phyloP scores from a whole-genome alignment of 2,888 invertebrate genomes.

The Metopia argyrocephala region DNA sequence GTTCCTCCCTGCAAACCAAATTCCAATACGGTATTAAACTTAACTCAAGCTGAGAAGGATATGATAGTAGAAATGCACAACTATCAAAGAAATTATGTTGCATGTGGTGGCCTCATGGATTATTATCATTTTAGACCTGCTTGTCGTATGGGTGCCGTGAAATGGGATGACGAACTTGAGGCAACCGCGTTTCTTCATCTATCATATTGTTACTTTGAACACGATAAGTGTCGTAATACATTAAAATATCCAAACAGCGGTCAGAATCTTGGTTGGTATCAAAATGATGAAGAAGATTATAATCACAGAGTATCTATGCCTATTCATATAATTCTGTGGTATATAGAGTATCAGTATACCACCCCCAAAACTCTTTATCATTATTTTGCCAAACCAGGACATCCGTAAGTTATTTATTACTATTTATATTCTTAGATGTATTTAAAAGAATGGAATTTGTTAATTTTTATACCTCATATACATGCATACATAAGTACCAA shows the following conservation, averaged over 20 bases:
- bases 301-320: conserved; percentile 17
- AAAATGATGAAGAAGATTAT: neutral
- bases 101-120: conserved; percentile 66
- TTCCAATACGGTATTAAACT: neutral
- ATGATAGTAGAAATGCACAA: conserved; percentile 69
- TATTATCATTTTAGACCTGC: conserved; percentile 67
- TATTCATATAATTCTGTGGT: conserved; percentile 24
- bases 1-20: neutral
- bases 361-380: conserved; percentile 20
- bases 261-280: conserved; percentile 70
- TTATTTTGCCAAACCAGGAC: conserved; percentile 1
- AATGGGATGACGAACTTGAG: conserved; percentile 69
- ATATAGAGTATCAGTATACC: conserved; percentile 9
- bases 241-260: conserved; percentile 68
- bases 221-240: conserved; percentile 71
- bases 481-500: too few relatives aligned
- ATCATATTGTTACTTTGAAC: conserved; percentile 69
- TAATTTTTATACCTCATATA: too few relatives aligned
- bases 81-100: conserved; percentile 68
- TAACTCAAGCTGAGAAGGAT: conserved; percentile 24
- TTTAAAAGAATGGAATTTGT: too few relatives aligned
- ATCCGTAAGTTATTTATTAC: conserved; percentile 34
- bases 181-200: conserved; percentile 68
- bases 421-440: too few relatives aligned
- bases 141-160: conserved; percentile 69